A percentile compares a stretch with the other conserved stretches of the same genome.
phyloP scores from a whole-genome alignment of 2,113 vertebrate genomes.

The Hippocampus barbouri region DNA sequence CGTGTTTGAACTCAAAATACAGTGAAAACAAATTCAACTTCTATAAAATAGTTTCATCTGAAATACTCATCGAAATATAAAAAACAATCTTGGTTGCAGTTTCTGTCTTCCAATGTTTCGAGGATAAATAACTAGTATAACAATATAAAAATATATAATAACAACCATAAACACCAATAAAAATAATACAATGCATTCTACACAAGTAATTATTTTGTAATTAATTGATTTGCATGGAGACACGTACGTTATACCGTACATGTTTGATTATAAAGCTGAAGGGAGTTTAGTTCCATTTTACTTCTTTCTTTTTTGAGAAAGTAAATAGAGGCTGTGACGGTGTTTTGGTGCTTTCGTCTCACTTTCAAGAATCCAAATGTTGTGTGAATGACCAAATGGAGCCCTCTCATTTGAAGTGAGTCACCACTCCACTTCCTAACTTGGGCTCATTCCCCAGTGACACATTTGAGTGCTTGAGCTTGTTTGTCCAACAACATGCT shows the following conservation, averaged over 20 bases:
- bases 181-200: neutral
- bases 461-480: constrained; percentile 20
- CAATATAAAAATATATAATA: no score
- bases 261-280: neutral
- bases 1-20: neutral
- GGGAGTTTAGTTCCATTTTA: neutral
- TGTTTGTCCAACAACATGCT: constrained; percentile 34
- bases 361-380: neutral
- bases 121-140: neutral
- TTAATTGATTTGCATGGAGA: neutral
- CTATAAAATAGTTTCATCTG: neutral
- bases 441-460: constrained; percentile 14
- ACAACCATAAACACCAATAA: neutral
- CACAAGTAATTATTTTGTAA: neutral
- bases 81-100: neutral
- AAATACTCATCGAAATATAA: neutral
- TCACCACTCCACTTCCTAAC: constrained; percentile 15
- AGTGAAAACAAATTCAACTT: neutral
- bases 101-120: neutral
- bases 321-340: neutral
- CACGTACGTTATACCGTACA: neutral
- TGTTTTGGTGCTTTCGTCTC: neutral
- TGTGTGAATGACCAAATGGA: constrained; percentile 10
- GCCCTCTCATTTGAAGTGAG: constrained; percentile 11
- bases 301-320: neutral